Percentiles rank a stretch among this genome's conserved stretches.
Evolutionary conservation across 2,888 invertebrate species (phyloP).

Genomic region (Oithona nana): DNA sequence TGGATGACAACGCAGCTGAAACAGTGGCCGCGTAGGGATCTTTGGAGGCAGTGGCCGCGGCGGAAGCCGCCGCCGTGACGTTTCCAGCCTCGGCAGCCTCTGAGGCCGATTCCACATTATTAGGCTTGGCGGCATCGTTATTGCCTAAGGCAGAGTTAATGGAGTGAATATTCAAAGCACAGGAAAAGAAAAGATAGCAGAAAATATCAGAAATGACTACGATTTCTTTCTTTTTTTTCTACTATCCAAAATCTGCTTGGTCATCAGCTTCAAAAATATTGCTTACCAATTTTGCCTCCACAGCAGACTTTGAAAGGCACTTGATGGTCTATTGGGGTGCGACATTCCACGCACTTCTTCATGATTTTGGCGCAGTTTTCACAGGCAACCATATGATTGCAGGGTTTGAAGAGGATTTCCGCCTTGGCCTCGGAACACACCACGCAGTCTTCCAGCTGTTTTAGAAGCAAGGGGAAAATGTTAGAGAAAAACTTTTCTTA

Average conservation of each 20-base stretch:
- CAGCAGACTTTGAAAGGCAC: conserved; percentile 39
- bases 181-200: no score
- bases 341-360: conserved; percentile 93
- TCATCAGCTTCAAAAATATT: not conserved
- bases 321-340: conserved; percentile 27
- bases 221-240: no score
- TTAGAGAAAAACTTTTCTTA: conserved; percentile 1
- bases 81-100: not conserved
- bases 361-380: conserved; percentile 66
- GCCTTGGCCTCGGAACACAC: conserved; percentile 21
- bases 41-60: not conserved
- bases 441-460: conserved; percentile 17
- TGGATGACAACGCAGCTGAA: not conserved
- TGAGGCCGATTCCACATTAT: not conserved
- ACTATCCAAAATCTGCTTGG: no score
- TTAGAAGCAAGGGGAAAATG: not conserved
- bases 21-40: not conserved
- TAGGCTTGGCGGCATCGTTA: not conserved
- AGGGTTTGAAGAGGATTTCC: conserved; percentile 59
- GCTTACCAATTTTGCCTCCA: conserved; percentile 27
- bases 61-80: not conserved
- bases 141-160: not conserved
- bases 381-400: conserved; percentile 85
- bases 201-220: no score
- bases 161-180: no score